Evolutionary conservation across 2,888 invertebrate species (phyloP).

Genomic region (Drosophila nr. medialis): DNA sequence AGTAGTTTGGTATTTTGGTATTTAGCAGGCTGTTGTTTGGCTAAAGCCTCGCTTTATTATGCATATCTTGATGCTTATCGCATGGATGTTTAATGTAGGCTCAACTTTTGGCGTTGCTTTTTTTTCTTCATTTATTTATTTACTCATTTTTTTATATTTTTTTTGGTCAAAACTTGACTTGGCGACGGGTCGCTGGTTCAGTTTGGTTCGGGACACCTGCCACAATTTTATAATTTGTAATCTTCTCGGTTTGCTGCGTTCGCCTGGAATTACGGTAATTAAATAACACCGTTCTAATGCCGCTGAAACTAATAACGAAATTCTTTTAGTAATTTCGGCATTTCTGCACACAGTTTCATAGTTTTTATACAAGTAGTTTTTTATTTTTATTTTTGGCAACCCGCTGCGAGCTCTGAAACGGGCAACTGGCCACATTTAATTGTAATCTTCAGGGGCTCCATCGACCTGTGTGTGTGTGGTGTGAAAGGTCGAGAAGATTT

Average conservation of each 20-base stretch:
- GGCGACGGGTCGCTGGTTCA: constrained; percentile 25
- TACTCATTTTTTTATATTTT: background rate
- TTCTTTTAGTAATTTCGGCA: constrained; percentile 19
- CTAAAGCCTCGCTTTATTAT: constrained; percentile 23
- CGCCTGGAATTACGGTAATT: constrained; percentile 42
- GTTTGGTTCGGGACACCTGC: constrained; percentile 40
- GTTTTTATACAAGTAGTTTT: constrained; percentile 1
- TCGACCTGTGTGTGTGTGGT: constrained; percentile 18
- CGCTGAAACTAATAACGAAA: constrained; percentile 22
- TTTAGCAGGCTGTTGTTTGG: constrained; percentile 54
- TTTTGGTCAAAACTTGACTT: constrained; percentile 1
- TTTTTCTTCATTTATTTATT: background rate
- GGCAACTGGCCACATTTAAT: constrained; percentile 65
- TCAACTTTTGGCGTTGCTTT: constrained; percentile 20
- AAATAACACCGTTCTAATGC: constrained; percentile 39
- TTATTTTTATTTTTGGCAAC: constrained; percentile 40
- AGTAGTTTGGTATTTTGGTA: constrained; percentile 42
- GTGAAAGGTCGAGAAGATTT: constrained; percentile 52
- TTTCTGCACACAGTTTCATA: constrained; percentile 45
- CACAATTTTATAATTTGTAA: constrained; percentile 40
- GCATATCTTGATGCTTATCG: constrained; percentile 52
- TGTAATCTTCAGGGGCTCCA: constrained; percentile 76
- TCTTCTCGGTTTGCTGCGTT: constrained; percentile 28
- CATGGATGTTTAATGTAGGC: constrained; percentile 48
- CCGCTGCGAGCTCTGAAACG: constrained; percentile 62